phyloP scores from a whole-genome alignment of 2,888 invertebrate species.

The Drosophila ustulata region DNA sequence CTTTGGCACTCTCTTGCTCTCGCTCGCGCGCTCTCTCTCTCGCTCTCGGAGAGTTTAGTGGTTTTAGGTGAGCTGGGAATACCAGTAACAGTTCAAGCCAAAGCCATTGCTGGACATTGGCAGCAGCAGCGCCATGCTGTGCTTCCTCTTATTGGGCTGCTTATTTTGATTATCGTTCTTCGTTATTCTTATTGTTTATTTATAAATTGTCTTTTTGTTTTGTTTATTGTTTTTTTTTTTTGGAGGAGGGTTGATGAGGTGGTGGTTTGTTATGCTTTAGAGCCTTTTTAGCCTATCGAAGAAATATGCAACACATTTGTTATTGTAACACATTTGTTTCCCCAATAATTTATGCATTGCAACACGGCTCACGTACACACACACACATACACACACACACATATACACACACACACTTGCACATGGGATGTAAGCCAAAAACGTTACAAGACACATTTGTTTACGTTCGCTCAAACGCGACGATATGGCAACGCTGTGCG shows the following conservation, averaged over 20 bases:
- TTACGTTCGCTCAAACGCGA: slow-evolving; percentile 55
- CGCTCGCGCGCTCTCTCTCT: slow-evolving; percentile 7
- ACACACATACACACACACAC: background rate
- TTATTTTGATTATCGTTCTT: slow-evolving; percentile 4
- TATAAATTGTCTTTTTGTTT: slow-evolving; percentile 26
- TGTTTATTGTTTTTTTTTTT: background rate
- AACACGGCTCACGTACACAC: slow-evolving; percentile 24
- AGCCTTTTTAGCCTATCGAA: slow-evolving; percentile 33
- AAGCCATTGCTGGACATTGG: slow-evolving; percentile 67
- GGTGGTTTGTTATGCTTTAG: slow-evolving; percentile 9
- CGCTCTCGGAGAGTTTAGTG: slow-evolving; percentile 7
- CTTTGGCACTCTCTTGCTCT: background rate
- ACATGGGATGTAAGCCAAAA: slow-evolving; percentile 47
- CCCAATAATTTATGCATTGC: slow-evolving; percentile 49
- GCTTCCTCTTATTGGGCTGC: slow-evolving; percentile 6
- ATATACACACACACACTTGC: slow-evolving; percentile 13
- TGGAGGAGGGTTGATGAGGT: background rate
- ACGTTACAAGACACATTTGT: slow-evolving; percentile 70
- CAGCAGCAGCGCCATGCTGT: slow-evolving; percentile 60
- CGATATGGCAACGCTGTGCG: slow-evolving; percentile 54
- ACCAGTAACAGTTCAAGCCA: slow-evolving; percentile 58
- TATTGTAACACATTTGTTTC: slow-evolving; percentile 32
- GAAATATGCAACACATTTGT: slow-evolving; percentile 51
- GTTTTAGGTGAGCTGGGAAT: slow-evolving; percentile 58
- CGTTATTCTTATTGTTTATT: slow-evolving; percentile 22